Base-by-base conservation (phyloP, 2,113 vertebrate species). In the Ibidorhyncha struthersii region DNA sequence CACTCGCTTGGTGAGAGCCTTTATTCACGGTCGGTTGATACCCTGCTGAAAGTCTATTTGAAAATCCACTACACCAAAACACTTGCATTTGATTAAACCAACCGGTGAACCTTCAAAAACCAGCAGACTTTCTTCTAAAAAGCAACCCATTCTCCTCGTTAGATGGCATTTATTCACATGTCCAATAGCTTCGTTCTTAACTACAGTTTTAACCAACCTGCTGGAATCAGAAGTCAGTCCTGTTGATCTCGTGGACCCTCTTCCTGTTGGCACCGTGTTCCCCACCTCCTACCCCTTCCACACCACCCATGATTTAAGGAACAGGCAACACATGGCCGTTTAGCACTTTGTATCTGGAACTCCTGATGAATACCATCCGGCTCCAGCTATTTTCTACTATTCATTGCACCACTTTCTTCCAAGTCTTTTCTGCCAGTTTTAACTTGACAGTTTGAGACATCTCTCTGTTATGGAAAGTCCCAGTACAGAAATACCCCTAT, bases 261-360 rank as follows among this genome's bases (percentile, higher is more conserved):
- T 34, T 55, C 40, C 26, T 12, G 20, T 2, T 2, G 14, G 74
- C 36, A 58, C 30, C 7, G 0, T 1, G 16, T 2, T 69, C 7
- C 29, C 15, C 34, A 40, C 15, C 30, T 63, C 43, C 25, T 2
- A 30, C 29, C 25, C 34, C 40, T 85, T 79, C 58, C 53, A 43
- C 26, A n/a, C 4, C 47, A 63, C 4, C 3, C 2, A 12, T 2
- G 38, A 78, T 34, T 49, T 53, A 73, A 59, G 41, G 41, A 58
- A 80, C 19, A 59, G 47, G 22, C 18, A 62, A 56, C 38, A 22
- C 7, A 0, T 2, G 23, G 17, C 34, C 34, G n/a, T 16, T 13
- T 2, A 30, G 32, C 14, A 27, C 36, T 25, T 40, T 5, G 1
- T 14, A 27, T 20, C 2, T 36, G 36, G 12, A 83, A 58, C 21